Percentiles rank a stretch among this genome's conserved stretches.
phyloP scores from a whole-genome alignment of 2,888 invertebrate genomes.

The Heliconius sara region DNA sequence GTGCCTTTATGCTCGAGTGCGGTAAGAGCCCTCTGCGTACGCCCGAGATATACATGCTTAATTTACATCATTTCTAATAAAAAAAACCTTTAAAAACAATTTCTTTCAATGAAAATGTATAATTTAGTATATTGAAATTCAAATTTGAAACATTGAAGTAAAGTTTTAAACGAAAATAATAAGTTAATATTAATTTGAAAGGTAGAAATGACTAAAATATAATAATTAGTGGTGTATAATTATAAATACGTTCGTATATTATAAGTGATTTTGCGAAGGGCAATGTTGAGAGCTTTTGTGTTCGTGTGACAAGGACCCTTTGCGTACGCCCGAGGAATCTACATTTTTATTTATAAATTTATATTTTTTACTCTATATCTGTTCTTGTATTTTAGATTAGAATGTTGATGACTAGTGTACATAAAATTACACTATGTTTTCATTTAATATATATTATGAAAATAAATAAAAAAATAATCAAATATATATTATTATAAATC shows the following conservation, averaged over 20 bases:
- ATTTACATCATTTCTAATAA: conserved; percentile 20
- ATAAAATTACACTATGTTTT: background rate
- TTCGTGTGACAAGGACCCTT: conserved; percentile 58
- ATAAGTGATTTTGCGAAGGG: conserved; percentile 66
- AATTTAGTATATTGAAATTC: no score
- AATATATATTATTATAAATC: background rate
- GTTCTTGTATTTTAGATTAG: background rate
- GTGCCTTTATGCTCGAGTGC: conserved; percentile 65
- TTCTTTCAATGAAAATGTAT: background rate
- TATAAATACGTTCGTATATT: conserved; percentile 57
- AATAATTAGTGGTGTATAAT: conserved; percentile 24
- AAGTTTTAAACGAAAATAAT: no score
- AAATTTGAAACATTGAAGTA: no score
- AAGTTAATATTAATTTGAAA: background rate
- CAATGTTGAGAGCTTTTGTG: conserved; percentile 65
- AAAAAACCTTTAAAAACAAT: background rate
- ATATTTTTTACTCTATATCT: conserved; percentile 6
- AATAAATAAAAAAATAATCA: no score
- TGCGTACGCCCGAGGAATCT: conserved; percentile 56
- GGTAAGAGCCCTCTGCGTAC: conserved; percentile 59
- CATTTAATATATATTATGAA: no score
- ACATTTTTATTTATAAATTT: conserved; percentile 38
- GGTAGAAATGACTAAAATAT: conserved; percentile 1
- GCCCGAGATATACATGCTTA: conserved; percentile 52
- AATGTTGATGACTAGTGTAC: background rate